Conservation (phyloP, 2,797 vertebrate species). For the Microctenopoma stevenorrisi region DNA sequence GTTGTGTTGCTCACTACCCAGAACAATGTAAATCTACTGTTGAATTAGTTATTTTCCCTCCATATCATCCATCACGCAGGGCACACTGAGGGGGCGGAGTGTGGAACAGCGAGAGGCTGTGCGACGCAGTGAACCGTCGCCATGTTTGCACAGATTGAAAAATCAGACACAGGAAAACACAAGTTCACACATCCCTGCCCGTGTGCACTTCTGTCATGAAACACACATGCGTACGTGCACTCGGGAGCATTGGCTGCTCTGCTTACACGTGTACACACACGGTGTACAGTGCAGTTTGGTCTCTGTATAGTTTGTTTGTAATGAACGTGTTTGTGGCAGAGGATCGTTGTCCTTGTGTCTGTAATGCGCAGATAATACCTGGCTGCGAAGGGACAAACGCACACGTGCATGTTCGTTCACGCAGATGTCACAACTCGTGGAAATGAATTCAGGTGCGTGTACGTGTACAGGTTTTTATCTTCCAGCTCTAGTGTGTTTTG, state of each 20-base stretch:
- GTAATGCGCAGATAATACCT: constrained; percentile 20
- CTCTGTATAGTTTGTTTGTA: neutral
- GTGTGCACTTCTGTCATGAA: constrained; percentile 15
- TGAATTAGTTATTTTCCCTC: constrained; percentile 64
- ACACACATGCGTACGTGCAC: neutral
- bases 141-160: constrained; percentile 71
- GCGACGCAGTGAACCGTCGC: constrained; percentile 42
- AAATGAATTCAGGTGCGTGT: constrained; percentile 17
- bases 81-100: constrained; percentile 41
- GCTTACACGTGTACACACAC: constrained; percentile 2
- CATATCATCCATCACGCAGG: constrained; percentile 63
- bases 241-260: neutral
- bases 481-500: neutral
- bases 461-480: constrained; percentile 10
- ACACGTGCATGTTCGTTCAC: constrained; percentile 8
- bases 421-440: constrained; percentile 16
- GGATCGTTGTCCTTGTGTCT: constrained; percentile 5
- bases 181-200: constrained; percentile 26
- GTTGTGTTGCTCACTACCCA: constrained; percentile 33
- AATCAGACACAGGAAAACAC: constrained; percentile 44
- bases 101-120: constrained; percentile 33
- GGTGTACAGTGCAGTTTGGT: neutral
- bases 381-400: constrained; percentile 12
- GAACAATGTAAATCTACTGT: constrained; percentile 72
- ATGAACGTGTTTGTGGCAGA: constrained; percentile 9